These are phyloP conservation scores for Molossus alvarezi DNA, from an alignment of 2,797 vertebrate genomes.

Conservation along the genomic window DNA sequence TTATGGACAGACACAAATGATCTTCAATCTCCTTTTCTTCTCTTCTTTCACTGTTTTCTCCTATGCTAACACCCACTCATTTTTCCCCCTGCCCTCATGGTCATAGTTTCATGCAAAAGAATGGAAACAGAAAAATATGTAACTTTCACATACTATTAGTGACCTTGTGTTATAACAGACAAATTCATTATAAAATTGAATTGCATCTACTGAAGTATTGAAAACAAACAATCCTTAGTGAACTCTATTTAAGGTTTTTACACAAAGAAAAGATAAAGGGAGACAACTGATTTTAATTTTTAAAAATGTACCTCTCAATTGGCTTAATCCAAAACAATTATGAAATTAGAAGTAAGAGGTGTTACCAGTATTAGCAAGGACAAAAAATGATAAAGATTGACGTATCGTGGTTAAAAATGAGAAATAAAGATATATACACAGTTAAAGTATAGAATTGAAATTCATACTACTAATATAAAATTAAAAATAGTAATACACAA, in stretches of 20 bases:
- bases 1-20: neutral
- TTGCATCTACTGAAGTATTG: neutral
- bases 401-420: neutral
- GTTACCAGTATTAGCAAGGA: conserved; percentile 6
- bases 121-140: neutral
- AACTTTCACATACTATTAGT: neutral
- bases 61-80: neutral
- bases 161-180: neutral
- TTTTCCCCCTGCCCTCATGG: neutral
- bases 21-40: neutral
- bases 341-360: conserved; percentile 39
- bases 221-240: neutral
- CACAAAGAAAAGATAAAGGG: neutral
- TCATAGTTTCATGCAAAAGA: neutral
- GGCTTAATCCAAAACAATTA: neutral
- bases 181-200: neutral
- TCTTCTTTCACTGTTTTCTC: neutral
- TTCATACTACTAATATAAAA: neutral
- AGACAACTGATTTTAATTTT: neutral
- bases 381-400: neutral
- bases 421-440: neutral
- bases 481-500: neutral
- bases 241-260: neutral
- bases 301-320: neutral
- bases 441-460: conserved; percentile 46